Evolutionary conservation across 2,888 invertebrate genomes (phyloP).

Genomic region (Sericinus montela): DNA sequence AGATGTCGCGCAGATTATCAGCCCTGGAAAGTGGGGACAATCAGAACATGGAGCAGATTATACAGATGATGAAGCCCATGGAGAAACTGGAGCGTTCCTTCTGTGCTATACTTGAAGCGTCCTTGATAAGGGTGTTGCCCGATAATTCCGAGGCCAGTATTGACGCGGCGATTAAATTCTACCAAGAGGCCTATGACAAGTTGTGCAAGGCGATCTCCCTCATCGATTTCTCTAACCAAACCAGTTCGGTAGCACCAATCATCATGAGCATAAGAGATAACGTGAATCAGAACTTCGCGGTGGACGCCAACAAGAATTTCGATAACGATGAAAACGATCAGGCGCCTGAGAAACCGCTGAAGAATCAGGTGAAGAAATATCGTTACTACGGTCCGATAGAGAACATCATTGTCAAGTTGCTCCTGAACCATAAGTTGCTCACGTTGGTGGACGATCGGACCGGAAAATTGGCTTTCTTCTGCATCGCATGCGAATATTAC

Average conservation of each 20-base stretch:
- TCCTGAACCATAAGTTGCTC: slow-evolving; percentile 58
- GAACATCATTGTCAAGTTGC: slow-evolving; percentile 51
- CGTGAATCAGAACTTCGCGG: slow-evolving; percentile 67
- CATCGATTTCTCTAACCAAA: slow-evolving; percentile 58
- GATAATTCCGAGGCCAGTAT: slow-evolving; percentile 66
- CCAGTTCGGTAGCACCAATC: slow-evolving; percentile 66
- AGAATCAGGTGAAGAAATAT: slow-evolving; percentile 61
- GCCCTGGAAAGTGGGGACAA: slow-evolving; percentile 38
- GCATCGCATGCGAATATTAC: slow-evolving; percentile 70
- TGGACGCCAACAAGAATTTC: slow-evolving; percentile 62
- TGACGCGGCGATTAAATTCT: slow-evolving; percentile 59
- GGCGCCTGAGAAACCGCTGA: slow-evolving; percentile 49
- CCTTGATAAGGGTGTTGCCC: slow-evolving; percentile 55
- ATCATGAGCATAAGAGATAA: slow-evolving; percentile 75
- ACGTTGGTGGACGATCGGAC: slow-evolving; percentile 67
- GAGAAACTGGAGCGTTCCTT: slow-evolving; percentile 59
- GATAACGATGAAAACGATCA: slow-evolving; percentile 66
- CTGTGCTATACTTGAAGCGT: slow-evolving; percentile 50
- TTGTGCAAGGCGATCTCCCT: slow-evolving; percentile 47
- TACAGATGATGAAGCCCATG: slow-evolving; percentile 45
- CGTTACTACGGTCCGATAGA: slow-evolving; percentile 71
- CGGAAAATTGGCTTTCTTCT: slow-evolving; percentile 70
- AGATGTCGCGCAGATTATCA: slow-evolving; percentile 40
- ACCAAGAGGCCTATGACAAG: slow-evolving; percentile 53
- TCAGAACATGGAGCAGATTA: slow-evolving; percentile 47